A percentile compares a stretch with the other conserved stretches of the same genome.
These are phyloP conservation scores for Thamnophis sirtalis DNA, from an alignment of 2,113 vertebrate species.

Conservation along the genomic window DNA sequence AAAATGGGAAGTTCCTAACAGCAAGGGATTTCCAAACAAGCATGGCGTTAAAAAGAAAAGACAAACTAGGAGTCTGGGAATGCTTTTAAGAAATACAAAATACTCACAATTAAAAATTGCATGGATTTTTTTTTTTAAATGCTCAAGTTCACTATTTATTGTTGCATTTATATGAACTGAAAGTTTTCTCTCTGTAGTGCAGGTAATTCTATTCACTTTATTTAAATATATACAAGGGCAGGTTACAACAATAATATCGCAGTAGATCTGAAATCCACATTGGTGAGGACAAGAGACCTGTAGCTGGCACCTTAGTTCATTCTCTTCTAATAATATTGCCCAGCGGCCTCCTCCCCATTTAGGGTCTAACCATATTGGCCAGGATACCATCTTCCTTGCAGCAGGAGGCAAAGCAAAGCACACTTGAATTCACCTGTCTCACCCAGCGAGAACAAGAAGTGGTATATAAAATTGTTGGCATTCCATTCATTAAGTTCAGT, in stretches of 20 bases:
- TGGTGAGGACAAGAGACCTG: not conserved
- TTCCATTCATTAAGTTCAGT: not conserved
- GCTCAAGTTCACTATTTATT: slow-evolving; percentile 8
- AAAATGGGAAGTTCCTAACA: slow-evolving; percentile 9
- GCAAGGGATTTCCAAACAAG: not conserved
- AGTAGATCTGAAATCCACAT: not conserved
- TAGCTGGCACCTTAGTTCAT: not conserved
- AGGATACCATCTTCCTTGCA: not conserved
- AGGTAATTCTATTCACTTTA: not conserved
- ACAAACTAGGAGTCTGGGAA: slow-evolving; percentile 30
- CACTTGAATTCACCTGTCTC: not conserved
- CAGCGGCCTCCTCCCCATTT: not conserved
- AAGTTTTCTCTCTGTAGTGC: slow-evolving; percentile 11
- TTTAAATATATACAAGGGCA: not conserved
- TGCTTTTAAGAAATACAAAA: slow-evolving; percentile 29
- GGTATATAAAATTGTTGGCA: not conserved
- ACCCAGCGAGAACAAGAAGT: not conserved
- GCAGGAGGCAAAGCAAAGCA: not conserved
- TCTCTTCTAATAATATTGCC: not conserved
- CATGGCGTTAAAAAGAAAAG: not conserved
- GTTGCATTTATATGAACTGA: not conserved
- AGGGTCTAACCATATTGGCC: not conserved
- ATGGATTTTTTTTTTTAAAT: slow-evolving; percentile 10
- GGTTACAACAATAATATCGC: not conserved
- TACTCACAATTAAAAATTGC: not conserved